These are phyloP conservation scores for Microcebus lehilahytsara DNA, from an alignment of 2,113 vertebrate genomes.

Conservation along the genomic window DNA sequence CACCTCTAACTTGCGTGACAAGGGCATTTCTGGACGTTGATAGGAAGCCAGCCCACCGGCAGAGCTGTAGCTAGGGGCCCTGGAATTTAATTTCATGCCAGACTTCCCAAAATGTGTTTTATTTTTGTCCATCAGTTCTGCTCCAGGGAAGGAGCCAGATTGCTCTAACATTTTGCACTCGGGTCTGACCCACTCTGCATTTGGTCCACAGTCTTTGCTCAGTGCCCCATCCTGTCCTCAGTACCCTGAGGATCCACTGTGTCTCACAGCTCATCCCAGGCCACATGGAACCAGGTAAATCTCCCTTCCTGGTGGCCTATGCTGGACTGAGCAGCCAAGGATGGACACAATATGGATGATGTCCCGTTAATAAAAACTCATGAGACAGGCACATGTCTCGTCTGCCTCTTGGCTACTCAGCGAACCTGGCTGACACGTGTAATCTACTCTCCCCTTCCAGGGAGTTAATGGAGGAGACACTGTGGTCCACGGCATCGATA, in stretches of 20 bases:
- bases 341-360: not conserved
- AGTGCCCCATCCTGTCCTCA: not conserved
- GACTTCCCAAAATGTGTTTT: conserved; percentile 36
- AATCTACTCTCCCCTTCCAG: not conserved
- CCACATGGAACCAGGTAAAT: not conserved
- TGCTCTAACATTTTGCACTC: not conserved
- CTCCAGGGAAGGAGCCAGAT: conserved; percentile 31
- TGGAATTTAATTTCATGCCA: conserved; percentile 58
- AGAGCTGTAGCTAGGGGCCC: not conserved
- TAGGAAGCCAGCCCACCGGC: conserved; percentile 18
- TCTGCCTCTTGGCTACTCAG: not conserved
- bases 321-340: not conserved
- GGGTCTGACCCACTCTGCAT: not conserved
- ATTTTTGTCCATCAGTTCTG: conserved; percentile 41
- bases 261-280: not conserved
- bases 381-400: not conserved
- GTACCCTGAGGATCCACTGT: not conserved
- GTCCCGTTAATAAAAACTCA: not conserved
- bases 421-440: not conserved
- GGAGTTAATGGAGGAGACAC: not conserved
- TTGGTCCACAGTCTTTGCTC: not conserved
- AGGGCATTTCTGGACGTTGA: conserved; percentile 21
- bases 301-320: not conserved
- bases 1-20: not conserved
- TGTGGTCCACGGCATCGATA: not conserved